phyloP scores from a whole-genome alignment of 2,888 invertebrate species.

The Pterostichus madidus region DNA sequence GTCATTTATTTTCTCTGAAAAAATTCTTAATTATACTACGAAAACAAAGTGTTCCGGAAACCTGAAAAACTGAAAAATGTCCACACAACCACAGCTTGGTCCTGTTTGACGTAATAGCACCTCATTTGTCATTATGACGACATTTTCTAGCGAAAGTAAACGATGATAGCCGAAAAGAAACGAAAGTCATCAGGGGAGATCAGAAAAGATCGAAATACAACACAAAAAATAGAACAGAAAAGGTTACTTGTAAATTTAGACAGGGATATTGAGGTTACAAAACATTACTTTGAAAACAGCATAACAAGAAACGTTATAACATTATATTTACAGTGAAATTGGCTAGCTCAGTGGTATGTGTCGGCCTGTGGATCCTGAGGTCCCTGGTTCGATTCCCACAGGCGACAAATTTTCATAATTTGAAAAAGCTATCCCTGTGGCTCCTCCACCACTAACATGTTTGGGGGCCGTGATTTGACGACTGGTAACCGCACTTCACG shows the following conservation, averaged over 20 bases:
- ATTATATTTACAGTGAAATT: no score
- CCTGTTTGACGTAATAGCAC: not conserved
- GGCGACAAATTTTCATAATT: no score
- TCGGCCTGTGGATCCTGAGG: no score
- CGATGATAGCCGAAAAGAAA: conserved; percentile 25
- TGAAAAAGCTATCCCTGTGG: no score
- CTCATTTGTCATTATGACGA: not conserved
- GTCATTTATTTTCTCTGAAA: not conserved
- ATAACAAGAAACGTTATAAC: no score
- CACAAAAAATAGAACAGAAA: not conserved
- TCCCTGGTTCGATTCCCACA: no score
- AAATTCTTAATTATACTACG: not conserved
- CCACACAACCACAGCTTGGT: not conserved
- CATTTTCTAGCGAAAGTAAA: conserved; percentile 17
- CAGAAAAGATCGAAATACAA: not conserved
- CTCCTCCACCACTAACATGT: no score
- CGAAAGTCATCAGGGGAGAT: conserved; percentile 1
- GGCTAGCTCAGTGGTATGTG: no score
- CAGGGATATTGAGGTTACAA: not conserved
- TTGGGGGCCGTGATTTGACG: no score
- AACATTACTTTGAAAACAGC: not conserved
- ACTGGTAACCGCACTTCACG: no score
- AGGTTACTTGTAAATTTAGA: not conserved
- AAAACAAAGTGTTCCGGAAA: not conserved
- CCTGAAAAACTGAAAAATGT: not conserved